Percentiles rank a stretch among this genome's conserved stretches.
Conservation (phyloP, 2,888 invertebrate species). For the Leptarthrus brevirostris region DNA sequence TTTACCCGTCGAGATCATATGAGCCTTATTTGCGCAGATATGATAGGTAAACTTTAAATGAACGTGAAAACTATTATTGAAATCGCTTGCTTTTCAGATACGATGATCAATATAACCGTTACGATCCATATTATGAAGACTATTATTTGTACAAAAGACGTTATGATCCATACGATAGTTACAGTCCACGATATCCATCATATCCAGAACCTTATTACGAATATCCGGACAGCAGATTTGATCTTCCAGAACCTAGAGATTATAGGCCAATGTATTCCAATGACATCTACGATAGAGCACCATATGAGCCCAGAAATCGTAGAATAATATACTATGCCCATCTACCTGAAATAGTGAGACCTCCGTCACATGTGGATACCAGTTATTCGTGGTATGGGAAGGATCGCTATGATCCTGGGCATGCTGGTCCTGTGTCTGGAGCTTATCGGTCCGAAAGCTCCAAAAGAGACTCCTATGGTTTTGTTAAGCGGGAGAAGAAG, state of each 20-base stretch:
- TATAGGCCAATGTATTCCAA: slow-evolving; percentile 61
- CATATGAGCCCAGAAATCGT: slow-evolving; percentile 59
- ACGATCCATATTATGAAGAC: slow-evolving; percentile 64
- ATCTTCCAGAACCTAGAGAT: slow-evolving; percentile 63
- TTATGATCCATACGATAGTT: slow-evolving; percentile 65
- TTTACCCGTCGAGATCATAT: slow-evolving; percentile 64
- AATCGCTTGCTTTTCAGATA: slow-evolving; percentile 58
- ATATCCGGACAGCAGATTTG: slow-evolving; percentile 65
- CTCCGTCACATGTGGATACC: slow-evolving; percentile 71
- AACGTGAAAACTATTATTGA: neutral
- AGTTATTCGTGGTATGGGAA: slow-evolving; percentile 69
- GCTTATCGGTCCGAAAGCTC: slow-evolving; percentile 51
- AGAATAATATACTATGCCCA: slow-evolving; percentile 79
- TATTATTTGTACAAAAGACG: slow-evolving; percentile 64
- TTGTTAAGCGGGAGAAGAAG: slow-evolving; percentile 60
- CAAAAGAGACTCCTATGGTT: slow-evolving; percentile 55
- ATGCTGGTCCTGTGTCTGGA: slow-evolving; percentile 55
- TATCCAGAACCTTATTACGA: slow-evolving; percentile 65
- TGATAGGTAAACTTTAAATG: slow-evolving; percentile 60
- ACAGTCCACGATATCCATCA: slow-evolving; percentile 63
- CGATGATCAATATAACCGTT: slow-evolving; percentile 63
- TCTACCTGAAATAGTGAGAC: slow-evolving; percentile 75
- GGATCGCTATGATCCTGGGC: slow-evolving; percentile 61
- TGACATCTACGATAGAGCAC: slow-evolving; percentile 62
- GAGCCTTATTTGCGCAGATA: slow-evolving; percentile 65